Evolutionary conservation across 2,888 invertebrate species (phyloP).

Genomic region (Xylocampa areola): DNA sequence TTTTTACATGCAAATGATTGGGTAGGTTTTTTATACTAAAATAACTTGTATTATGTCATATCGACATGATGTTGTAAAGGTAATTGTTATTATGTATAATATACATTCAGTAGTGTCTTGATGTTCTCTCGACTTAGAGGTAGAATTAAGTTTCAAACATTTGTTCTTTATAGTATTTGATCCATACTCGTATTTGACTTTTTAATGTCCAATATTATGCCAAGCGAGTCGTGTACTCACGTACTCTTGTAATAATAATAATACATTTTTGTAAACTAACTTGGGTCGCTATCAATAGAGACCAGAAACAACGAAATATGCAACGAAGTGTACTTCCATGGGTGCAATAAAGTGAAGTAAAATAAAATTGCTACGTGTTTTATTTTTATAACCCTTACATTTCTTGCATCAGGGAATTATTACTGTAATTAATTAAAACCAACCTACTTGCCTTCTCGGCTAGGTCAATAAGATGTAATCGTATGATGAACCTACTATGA

Average conservation of each 20-base stretch:
- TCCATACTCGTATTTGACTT: slow-evolving; percentile 55
- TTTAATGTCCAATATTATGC: slow-evolving; percentile 51
- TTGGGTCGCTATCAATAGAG: slow-evolving; percentile 61
- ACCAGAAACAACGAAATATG: slow-evolving; percentile 78
- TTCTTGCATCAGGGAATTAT: neutral
- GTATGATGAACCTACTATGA: too few relatives aligned
- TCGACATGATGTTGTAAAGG: slow-evolving; percentile 50
- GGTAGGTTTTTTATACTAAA: slow-evolving; percentile 74
- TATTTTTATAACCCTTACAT: slow-evolving; percentile 50
- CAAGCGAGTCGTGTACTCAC: slow-evolving; percentile 49
- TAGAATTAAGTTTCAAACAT: slow-evolving; percentile 47
- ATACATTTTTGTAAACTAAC: slow-evolving; percentile 67
- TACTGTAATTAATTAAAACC: neutral
- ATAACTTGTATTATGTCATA: slow-evolving; percentile 57
- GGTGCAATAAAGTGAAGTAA: slow-evolving; percentile 88
- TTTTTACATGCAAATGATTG: slow-evolving; percentile 74
- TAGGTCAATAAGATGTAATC: too few relatives aligned
- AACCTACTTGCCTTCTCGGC: too few relatives aligned
- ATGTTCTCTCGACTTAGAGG: slow-evolving; percentile 56
- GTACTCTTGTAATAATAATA: slow-evolving; percentile 53
- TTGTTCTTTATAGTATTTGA: slow-evolving; percentile 43
- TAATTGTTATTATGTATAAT: slow-evolving; percentile 66
- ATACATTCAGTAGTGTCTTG: slow-evolving; percentile 64
- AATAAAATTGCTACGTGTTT: slow-evolving; percentile 65
- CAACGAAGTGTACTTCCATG: slow-evolving; percentile 88